These are phyloP conservation scores for Drosophila falleni DNA, from an alignment of 2,888 invertebrate genomes.

Conservation along the genomic window DNA sequence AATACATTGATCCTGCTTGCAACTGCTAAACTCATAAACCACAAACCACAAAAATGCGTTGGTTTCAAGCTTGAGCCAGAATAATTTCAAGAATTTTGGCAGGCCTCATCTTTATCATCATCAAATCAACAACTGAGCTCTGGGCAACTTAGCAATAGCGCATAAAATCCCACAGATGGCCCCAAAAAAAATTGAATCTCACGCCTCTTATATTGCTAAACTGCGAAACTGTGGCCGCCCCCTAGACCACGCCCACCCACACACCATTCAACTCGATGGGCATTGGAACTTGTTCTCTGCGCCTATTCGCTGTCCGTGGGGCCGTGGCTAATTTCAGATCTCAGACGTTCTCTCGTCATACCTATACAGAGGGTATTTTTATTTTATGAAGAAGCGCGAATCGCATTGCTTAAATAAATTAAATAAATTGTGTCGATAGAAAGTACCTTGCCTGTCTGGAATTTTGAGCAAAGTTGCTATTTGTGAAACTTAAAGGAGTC, in stretches of 20 bases:
- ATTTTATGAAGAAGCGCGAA: neutral
- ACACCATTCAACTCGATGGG: constrained; percentile 22
- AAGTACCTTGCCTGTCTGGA: too few species aligned
- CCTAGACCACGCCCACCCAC: constrained; percentile 23
- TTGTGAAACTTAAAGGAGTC: too few species aligned
- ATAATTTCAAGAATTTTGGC: constrained; percentile 15
- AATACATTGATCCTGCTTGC: constrained; percentile 33
- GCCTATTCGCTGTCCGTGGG: constrained; percentile 10
- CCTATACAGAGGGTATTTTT: constrained; percentile 7
- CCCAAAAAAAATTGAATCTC: constrained; percentile 20
- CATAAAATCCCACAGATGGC: constrained; percentile 63
- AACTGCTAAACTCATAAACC: constrained; percentile 23
- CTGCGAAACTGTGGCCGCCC: neutral
- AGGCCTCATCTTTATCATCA: constrained; percentile 35
- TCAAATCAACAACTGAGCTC: constrained; percentile 64
- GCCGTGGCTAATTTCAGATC: constrained; percentile 31
- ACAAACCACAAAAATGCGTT: constrained; percentile 11
- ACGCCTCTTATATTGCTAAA: constrained; percentile 29
- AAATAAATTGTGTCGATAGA: too few species aligned
- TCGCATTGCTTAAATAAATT: neutral
- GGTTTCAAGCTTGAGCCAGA: neutral
- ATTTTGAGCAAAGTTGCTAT: too few species aligned
- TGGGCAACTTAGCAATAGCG: constrained; percentile 49
- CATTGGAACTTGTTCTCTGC: constrained; percentile 11
- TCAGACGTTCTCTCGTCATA: neutral